These are phyloP conservation scores for Melolontha melolontha DNA, from an alignment of 2,888 invertebrate genomes.

Conservation along the genomic window DNA sequence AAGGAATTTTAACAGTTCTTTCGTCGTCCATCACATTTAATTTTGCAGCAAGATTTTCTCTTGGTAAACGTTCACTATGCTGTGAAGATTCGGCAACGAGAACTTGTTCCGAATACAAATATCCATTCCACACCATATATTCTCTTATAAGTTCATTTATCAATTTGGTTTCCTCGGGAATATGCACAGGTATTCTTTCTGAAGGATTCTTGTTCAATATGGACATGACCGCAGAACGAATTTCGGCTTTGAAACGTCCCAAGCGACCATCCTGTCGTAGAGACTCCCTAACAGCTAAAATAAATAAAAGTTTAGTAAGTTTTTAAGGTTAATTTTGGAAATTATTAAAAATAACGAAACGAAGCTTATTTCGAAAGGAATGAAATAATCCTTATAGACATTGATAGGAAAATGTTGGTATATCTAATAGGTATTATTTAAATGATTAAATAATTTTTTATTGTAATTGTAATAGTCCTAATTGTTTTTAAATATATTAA, in stretches of 20 bases:
- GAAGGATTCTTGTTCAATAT: conserved; percentile 59
- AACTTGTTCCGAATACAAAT: conserved; percentile 70
- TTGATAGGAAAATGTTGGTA: too few relatives aligned
- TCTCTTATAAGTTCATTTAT: conserved; percentile 77
- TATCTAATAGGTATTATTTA: too few relatives aligned
- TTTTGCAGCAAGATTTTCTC: conserved; percentile 61
- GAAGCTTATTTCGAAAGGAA: too few relatives aligned
- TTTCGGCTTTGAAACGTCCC: conserved; percentile 62
- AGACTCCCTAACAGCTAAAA: conserved; percentile 62
- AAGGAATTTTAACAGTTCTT: conserved; percentile 62
- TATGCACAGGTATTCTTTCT: conserved; percentile 55
- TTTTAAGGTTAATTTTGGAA: too few relatives aligned
- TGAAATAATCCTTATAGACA: too few relatives aligned
- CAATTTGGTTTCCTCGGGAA: conserved; percentile 66
- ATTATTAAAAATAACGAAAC: too few relatives aligned
- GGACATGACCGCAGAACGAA: conserved; percentile 63
- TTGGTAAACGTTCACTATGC: conserved; percentile 55
- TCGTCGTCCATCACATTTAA: conserved; percentile 63
- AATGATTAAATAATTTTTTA: too few relatives aligned
- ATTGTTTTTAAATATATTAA: too few relatives aligned
- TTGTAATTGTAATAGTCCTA: too few relatives aligned
- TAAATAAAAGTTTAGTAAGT: background rate
- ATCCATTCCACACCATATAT: conserved; percentile 79
- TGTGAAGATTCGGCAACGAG: conserved; percentile 62
- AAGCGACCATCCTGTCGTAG: conserved; percentile 62